phyloP scores from a whole-genome alignment of 2,888 invertebrate genomes.

The Himalopsyche anomala region DNA sequence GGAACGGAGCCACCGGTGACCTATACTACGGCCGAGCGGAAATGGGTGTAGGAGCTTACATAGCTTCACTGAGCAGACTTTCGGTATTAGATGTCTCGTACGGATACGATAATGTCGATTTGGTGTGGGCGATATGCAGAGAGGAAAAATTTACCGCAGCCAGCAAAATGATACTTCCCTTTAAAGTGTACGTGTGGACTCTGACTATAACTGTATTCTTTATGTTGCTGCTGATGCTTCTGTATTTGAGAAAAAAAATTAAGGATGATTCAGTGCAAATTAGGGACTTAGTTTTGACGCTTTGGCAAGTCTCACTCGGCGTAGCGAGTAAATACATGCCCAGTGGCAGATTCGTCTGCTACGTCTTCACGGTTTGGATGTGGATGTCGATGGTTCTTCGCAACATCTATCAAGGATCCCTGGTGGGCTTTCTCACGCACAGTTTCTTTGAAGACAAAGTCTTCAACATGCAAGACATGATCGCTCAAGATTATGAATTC shows the following conservation, averaged over 20 bases:
- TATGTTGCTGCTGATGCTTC: slow-evolving; percentile 44
- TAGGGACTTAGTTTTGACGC: slow-evolving; percentile 36
- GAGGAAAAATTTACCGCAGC: slow-evolving; percentile 45
- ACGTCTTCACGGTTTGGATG: slow-evolving; percentile 59
- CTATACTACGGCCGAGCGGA: slow-evolving; percentile 59
- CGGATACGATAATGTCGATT: slow-evolving; percentile 57
- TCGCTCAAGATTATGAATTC: slow-evolving; percentile 56
- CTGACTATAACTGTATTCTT: slow-evolving; percentile 41
- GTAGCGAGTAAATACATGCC: slow-evolving; percentile 51
- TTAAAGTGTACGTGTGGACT: slow-evolving; percentile 55
- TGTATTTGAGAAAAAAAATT: slow-evolving; percentile 48
- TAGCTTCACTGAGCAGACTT: slow-evolving; percentile 37
- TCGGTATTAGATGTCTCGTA: slow-evolving; percentile 57
- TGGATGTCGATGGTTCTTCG: slow-evolving; percentile 62
- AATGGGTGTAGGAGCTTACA: slow-evolving; percentile 59
- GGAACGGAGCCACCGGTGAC: slow-evolving; percentile 62
- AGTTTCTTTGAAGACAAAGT: slow-evolving; percentile 54
- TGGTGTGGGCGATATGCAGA: slow-evolving; percentile 62
- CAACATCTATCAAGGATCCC: slow-evolving; percentile 56
- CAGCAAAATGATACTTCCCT: slow-evolving; percentile 56
- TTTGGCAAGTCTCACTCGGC: slow-evolving; percentile 61
- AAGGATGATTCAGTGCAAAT: slow-evolving; percentile 32
- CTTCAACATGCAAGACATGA: slow-evolving; percentile 62
- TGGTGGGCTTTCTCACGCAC: slow-evolving; percentile 57
- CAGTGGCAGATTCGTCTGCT: slow-evolving; percentile 58